Evolutionary conservation across 2,888 invertebrate species (phyloP).

Genomic region (Antitype chi): DNA sequence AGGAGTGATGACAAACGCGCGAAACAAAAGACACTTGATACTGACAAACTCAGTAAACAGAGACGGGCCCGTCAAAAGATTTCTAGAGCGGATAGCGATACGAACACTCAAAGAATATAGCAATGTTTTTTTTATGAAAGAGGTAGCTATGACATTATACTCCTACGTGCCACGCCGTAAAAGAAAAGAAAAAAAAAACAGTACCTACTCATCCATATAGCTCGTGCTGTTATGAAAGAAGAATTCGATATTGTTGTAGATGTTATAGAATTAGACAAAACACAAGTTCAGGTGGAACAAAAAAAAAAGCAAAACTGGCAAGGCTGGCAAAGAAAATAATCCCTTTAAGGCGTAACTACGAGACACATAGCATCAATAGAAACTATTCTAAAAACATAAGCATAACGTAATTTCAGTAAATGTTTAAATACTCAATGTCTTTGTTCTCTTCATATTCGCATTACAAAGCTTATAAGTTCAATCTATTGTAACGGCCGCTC

Average conservation of each 20-base stretch:
- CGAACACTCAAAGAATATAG: constrained; percentile 50
- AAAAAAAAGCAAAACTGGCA: background rate
- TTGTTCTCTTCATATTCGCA: constrained; percentile 48
- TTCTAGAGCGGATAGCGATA: constrained; percentile 75
- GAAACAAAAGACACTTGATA: constrained; percentile 73
- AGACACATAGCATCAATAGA: background rate
- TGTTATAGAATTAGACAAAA: background rate
- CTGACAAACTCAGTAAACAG: constrained; percentile 58
- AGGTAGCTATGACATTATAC: background rate
- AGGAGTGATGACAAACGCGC: constrained; percentile 45
- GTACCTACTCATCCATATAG: too few relatives aligned
- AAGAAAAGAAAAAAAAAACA: too few relatives aligned
- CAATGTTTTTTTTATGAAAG: constrained; percentile 35
- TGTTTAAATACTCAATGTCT: constrained; percentile 20
- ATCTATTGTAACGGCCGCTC: constrained; percentile 62
- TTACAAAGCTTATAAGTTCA: constrained; percentile 27
- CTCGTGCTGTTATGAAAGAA: too few relatives aligned
- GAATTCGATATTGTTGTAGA: too few relatives aligned
- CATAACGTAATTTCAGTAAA: background rate
- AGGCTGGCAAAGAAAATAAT: too few relatives aligned
- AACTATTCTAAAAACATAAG: background rate
- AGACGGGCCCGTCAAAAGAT: constrained; percentile 66
- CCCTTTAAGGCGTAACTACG: background rate
- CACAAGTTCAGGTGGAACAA: background rate
- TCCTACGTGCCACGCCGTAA: background rate